Evolutionary conservation across 2,888 invertebrate species (phyloP), one percentile per base, ranked within the genome.

Genomic region (Caradrina kadenii): DNA sequence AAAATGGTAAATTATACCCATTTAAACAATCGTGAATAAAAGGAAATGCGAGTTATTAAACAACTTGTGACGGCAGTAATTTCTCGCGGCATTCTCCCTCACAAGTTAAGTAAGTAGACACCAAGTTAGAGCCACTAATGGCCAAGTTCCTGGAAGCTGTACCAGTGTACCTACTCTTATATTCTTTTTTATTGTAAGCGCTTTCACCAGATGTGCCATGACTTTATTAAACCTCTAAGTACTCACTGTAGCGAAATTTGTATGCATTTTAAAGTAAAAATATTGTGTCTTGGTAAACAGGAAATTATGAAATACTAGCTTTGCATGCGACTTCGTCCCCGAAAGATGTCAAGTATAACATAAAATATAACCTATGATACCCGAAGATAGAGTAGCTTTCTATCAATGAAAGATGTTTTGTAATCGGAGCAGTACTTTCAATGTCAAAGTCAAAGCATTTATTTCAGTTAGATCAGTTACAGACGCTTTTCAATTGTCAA

Each of bases 81-180:
- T 42, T 49, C 52, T 49, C 2, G 22, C 21, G 17, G 42, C 26
- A 49, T 58, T 49, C 56, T 61, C 61, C 49, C 58, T 64, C 50
- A 50, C 5, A 61, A 64, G 45, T 74, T 61, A 21, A 48, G 22
- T 74, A 61, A 63, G 55, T 63, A 53, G 13, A 21, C 13, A 58
- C 52, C 42, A 69, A 74, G 45, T 73, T 61, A 49, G 22, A 67
- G 45, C 22, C 52, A 52, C 56, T 56, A 74, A 60, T 68, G 55
- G 42, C 60, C 50, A 60, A 60, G 74, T 68, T 60, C 7, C 3
- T 13, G 10, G 19, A n/a, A 53, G 48, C 21, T 65, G 11, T 62
- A 35, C 8, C 35, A 35, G 35, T 35, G 35, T 35, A 35, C 35
- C 35, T 35, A n/a, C 22, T 49, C 19, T 63, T 49, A 49, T 49